Conservation (phyloP, 2,797 vertebrate genomes). For the Pseudochirops cupreus region DNA sequence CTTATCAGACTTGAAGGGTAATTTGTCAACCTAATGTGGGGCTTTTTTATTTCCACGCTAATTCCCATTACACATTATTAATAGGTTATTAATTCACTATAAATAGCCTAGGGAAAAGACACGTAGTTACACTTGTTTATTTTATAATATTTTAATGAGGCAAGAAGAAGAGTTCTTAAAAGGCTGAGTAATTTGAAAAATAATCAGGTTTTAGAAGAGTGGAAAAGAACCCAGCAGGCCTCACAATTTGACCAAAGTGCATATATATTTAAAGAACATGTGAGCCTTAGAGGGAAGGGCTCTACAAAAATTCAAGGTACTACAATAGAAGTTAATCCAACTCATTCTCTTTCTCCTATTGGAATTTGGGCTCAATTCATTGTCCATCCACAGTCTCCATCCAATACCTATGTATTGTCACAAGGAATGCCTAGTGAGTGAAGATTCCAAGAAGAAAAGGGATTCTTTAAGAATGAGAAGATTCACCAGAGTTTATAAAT, state of each 20-base stretch:
- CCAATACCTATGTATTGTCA: neutral
- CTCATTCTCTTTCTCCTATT: neutral
- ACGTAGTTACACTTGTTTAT: slow-evolving; percentile 75
- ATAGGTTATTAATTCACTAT: slow-evolving; percentile 71
- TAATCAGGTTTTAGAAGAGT: slow-evolving; percentile 43
- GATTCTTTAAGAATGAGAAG: neutral
- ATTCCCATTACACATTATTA: slow-evolving; percentile 70
- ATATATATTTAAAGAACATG: slow-evolving; percentile 10
- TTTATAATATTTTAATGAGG: slow-evolving; percentile 74
- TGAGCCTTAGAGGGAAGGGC: neutral
- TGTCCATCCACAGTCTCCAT: neutral
- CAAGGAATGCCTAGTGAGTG: neutral
- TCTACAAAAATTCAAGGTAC: neutral
- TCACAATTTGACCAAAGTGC: slow-evolving; percentile 26
- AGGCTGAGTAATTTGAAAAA: slow-evolving; percentile 55
- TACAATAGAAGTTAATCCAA: neutral
- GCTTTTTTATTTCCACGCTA: slow-evolving; percentile 70
- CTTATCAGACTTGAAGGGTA: slow-evolving; percentile 61
- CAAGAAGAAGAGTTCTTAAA: slow-evolving; percentile 71
- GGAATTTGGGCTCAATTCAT: neutral
- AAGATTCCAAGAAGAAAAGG: neutral
- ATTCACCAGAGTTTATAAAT: neutral
- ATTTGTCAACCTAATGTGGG: slow-evolving; percentile 67
- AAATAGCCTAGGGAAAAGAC: slow-evolving; percentile 73
- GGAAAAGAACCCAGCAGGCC: slow-evolving; percentile 20